phyloP scores from a whole-genome alignment of 2,113 vertebrate genomes.

The Stomatorhinus ivindoensis region DNA sequence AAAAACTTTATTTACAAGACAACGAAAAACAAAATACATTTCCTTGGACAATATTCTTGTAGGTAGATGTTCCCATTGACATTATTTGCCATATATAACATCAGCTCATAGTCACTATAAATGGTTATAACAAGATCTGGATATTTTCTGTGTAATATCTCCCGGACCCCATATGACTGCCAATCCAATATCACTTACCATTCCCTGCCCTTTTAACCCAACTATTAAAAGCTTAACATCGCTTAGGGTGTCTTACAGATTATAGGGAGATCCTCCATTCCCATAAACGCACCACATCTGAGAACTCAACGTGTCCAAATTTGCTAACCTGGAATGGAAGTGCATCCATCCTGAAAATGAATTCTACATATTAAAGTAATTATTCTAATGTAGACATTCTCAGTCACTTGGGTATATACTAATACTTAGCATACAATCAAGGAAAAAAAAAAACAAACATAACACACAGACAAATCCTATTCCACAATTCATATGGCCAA shows the following conservation, averaged over 20 bases:
- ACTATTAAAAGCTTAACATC: background rate
- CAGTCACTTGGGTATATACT: background rate
- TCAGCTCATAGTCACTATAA: background rate
- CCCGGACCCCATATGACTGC: background rate
- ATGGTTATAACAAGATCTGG: background rate
- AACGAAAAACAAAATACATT: background rate
- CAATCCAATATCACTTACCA: background rate
- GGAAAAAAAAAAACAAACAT: background rate
- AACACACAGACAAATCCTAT: background rate
- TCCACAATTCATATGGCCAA: background rate
- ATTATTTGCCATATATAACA: background rate
- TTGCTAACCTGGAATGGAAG: background rate
- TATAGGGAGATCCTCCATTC: background rate
- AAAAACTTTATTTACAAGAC: background rate
- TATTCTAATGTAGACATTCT: background rate
- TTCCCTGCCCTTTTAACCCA: background rate
- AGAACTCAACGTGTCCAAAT: background rate
- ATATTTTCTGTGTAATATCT: background rate
- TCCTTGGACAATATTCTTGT: background rate
- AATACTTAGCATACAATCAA: background rate
- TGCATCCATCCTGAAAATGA: background rate
- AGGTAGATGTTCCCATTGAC: background rate
- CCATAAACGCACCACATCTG: background rate
- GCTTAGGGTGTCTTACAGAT: background rate
- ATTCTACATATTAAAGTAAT: background rate